Evolutionary conservation across 2,797 vertebrate species (phyloP), one percentile per base, ranked within the genome.

Genomic region (Sibirionetta formosa): DNA sequence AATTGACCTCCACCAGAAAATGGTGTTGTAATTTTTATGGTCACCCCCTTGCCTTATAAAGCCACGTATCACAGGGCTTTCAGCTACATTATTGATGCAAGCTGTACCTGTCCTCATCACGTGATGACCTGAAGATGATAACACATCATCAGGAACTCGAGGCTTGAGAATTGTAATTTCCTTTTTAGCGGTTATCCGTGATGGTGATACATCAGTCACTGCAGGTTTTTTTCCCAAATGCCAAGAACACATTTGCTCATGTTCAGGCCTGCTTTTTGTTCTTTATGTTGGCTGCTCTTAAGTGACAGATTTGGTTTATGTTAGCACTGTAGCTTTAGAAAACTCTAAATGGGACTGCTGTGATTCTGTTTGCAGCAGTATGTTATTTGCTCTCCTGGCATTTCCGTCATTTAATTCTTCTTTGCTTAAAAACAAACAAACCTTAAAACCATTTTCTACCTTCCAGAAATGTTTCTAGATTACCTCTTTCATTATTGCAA

Each of bases 31-130:
- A 33, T 82, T 73, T 92, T 86, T 84, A 8, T 51, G 26, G 35
- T 68, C 17, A n/a, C 8, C 3, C 10, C 7, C 3, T 76, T 84
- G 36, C 22, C 9, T 16, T 58, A 7, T 1, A 71, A 6, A 88
- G 22, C 40, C 0, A 0, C 0, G 0, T 44, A 23, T 76, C 36
- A 33, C 20, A 1, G 20, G 48, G 7, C 33, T 77, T 95, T 60
- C 57, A 61, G 69, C n/a, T 70, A 11, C 8, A 3, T 66, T 36
- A 24, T 44, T 0, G 0, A 7, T 63, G 16, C 48, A 82, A 42
- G 4, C 27, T 56, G 10, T 60, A n/a, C 36, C 33, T 64, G 3
- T 77, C 14, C 24, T 71, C 60, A 88, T n/a, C 16, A 46, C 15
- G 3, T 27, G n/a, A 57, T 64, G 48, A 33, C 27, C 17, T 44